Conservation (phyloP, 2,113 vertebrate species). For the Hirundichthys speculiger region DNA sequence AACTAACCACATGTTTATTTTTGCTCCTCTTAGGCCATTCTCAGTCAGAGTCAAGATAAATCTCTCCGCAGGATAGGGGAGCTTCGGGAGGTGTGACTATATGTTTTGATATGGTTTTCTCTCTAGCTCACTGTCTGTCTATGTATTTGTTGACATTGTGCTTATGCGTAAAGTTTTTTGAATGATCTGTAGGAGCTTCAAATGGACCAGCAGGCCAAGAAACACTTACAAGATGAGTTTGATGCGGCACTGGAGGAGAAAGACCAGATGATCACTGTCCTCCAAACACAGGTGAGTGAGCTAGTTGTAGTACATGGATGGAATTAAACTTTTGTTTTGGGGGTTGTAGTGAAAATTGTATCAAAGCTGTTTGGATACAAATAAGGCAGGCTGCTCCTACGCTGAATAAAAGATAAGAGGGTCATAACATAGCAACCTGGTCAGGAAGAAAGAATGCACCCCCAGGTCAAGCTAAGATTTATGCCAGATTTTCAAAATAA, state of each 20-base stretch:
- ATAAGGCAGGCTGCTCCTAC: too few relatives aligned
- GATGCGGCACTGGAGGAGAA: conserved; percentile 95
- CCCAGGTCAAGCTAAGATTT: too few relatives aligned
- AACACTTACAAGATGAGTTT: conserved; percentile 97
- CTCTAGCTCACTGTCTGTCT: neutral
- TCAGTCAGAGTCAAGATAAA: conserved; percentile 98
- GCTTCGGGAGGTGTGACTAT: conserved; percentile 87
- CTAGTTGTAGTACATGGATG: neutral
- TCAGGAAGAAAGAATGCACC: neutral
- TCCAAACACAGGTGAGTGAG: conserved; percentile 90
- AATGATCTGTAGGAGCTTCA: conserved; percentile 88
- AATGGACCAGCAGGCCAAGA: conserved; percentile 98
- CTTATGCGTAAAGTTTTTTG: neutral
- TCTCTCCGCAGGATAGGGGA: conserved; percentile 94
- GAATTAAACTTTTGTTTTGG: neutral
- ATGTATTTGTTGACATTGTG: neutral
- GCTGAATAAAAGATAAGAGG: neutral
- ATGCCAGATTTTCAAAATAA: too few relatives aligned
- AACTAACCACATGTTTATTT: conserved; percentile 3
- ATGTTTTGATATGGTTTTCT: neutral
- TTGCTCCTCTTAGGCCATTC: conserved; percentile 82
- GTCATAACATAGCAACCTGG: neutral
- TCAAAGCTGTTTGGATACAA: too few relatives aligned
- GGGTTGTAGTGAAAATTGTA: too few relatives aligned
- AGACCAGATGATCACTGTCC: conserved; percentile 94